These are phyloP conservation scores for Drosophila leonis DNA, from an alignment of 2,888 invertebrate species.

Conservation along the genomic window DNA sequence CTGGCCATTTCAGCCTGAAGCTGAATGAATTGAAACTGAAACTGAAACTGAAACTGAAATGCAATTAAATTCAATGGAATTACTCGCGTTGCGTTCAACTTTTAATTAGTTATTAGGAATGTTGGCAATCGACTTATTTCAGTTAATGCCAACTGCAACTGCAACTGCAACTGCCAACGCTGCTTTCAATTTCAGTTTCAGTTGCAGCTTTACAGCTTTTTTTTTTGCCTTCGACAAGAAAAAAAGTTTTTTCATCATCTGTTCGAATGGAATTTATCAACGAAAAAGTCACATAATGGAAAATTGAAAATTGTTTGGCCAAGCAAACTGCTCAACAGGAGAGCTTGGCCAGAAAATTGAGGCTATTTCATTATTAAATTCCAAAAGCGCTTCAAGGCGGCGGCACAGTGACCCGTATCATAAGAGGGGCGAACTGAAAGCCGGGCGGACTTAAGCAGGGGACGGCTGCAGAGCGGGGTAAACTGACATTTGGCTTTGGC, in stretches of 20 bases:
- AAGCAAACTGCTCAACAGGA: slow-evolving; percentile 5
- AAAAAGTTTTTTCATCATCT: slow-evolving; percentile 27
- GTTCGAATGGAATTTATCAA: slow-evolving; percentile 69
- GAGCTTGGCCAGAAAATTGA: slow-evolving; percentile 34
- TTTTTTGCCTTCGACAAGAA: slow-evolving; percentile 5
- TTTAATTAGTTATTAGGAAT: slow-evolving; percentile 72
- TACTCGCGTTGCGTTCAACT: slow-evolving; percentile 48
- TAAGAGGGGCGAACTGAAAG: background rate
- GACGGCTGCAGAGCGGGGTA: slow-evolving; percentile 8
- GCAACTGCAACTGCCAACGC: slow-evolving; percentile 29
- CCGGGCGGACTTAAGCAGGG: background rate
- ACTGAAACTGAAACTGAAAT: slow-evolving; percentile 41
- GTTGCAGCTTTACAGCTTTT: slow-evolving; percentile 26
- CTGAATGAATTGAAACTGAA: slow-evolving; percentile 31
- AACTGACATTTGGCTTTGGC: slow-evolving; percentile 71
- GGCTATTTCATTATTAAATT: slow-evolving; percentile 81
- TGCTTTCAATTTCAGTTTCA: slow-evolving; percentile 51
- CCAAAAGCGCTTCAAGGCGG: slow-evolving; percentile 64
- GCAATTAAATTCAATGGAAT: slow-evolving; percentile 46
- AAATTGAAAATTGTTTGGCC: slow-evolving; percentile 68
- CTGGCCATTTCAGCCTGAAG: background rate
- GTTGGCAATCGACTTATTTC: slow-evolving; percentile 40
- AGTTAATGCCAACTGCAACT: slow-evolving; percentile 41
- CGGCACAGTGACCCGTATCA: slow-evolving; percentile 21
- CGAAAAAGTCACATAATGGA: slow-evolving; percentile 60